A percentile compares a stretch with the other conserved stretches of the same genome.
These are phyloP conservation scores for Caenorhabditis latens DNA, from an alignment of 1,140 invertebrate species.

Conservation along the genomic window DNA sequence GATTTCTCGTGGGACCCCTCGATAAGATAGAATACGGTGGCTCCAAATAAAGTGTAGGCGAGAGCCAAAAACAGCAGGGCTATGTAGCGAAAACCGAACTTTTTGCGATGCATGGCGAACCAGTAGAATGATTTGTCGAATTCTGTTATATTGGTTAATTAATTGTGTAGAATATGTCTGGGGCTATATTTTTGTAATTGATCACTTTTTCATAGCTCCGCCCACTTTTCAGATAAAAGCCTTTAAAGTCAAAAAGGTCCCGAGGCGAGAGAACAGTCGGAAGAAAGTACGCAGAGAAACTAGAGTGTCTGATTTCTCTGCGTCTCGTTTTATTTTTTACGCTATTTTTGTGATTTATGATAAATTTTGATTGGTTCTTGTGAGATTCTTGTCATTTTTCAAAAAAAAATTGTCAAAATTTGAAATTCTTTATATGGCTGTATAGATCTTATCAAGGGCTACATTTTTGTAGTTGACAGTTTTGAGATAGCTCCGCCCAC, in stretches of 20 bases:
- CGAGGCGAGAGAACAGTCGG: too few species aligned
- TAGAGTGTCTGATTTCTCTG: too few species aligned
- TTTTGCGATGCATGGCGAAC: constrained; percentile 42
- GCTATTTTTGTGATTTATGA: too few species aligned
- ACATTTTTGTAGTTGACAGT: not conserved
- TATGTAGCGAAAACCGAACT: constrained; percentile 22
- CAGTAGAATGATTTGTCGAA: constrained; percentile 41
- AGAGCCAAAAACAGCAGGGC: not conserved
- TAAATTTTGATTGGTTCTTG: too few species aligned
- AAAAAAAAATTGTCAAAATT: not conserved
- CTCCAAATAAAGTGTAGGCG: constrained; percentile 3
- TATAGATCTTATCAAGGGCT: not conserved
- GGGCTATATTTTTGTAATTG: not conserved
- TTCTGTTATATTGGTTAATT: not conserved
- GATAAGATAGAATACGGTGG: constrained; percentile 29
- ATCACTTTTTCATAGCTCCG: not conserved
- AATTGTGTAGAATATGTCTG: not conserved
- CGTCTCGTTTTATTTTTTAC: not conserved
- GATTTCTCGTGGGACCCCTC: constrained; percentile 13
- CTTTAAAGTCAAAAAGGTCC: too few species aligned
- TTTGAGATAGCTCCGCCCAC: not conserved
- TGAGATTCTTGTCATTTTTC: too few species aligned
- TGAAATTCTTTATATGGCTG: too few species aligned
- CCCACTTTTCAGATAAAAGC: not conserved
- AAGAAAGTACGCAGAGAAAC: too few species aligned